These are phyloP conservation scores for Bufo gargarizans DNA, from an alignment of 2,113 vertebrate species.

Conservation along the genomic window DNA sequence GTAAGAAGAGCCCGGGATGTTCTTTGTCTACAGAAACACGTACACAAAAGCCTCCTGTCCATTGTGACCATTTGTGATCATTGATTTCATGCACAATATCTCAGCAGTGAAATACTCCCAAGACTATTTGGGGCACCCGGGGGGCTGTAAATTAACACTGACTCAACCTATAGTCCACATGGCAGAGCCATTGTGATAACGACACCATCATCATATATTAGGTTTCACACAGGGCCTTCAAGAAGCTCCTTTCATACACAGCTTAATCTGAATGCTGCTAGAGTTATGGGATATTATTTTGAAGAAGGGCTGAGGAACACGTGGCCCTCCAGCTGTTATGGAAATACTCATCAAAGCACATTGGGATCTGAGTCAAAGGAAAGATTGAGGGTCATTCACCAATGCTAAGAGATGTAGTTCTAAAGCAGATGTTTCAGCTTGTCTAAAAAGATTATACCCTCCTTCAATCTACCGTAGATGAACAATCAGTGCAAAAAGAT, in stretches of 20 bases:
- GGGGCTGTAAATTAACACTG: slow-evolving; percentile 68
- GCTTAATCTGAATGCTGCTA: slow-evolving; percentile 59
- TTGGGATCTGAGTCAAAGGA: neutral
- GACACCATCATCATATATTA: slow-evolving; percentile 67
- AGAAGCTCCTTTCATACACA: slow-evolving; percentile 66
- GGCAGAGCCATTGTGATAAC: slow-evolving; percentile 68
- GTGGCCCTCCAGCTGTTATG: neutral
- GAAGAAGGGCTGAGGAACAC: neutral
- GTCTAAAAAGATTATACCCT: neutral
- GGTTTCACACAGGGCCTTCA: slow-evolving; percentile 68
- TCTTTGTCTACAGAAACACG: slow-evolving; percentile 6
- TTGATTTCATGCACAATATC: slow-evolving; percentile 62
- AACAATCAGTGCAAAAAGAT: neutral
- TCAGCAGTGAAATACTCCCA: slow-evolving; percentile 63
- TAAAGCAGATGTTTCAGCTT: neutral
- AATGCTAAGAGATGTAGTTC: neutral
- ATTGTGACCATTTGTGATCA: slow-evolving; percentile 61
- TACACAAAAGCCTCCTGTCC: slow-evolving; percentile 53
- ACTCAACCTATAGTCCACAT: slow-evolving; percentile 68
- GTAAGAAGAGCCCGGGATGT: neutral
- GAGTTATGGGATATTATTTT: slow-evolving; percentile 30
- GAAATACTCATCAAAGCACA: neutral
- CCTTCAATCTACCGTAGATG: neutral
- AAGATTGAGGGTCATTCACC: neutral
- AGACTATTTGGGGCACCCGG: slow-evolving; percentile 63